Evolutionary conservation across 1,140 invertebrate genomes (phyloP).

Genomic region (Radopholus similis): DNA sequence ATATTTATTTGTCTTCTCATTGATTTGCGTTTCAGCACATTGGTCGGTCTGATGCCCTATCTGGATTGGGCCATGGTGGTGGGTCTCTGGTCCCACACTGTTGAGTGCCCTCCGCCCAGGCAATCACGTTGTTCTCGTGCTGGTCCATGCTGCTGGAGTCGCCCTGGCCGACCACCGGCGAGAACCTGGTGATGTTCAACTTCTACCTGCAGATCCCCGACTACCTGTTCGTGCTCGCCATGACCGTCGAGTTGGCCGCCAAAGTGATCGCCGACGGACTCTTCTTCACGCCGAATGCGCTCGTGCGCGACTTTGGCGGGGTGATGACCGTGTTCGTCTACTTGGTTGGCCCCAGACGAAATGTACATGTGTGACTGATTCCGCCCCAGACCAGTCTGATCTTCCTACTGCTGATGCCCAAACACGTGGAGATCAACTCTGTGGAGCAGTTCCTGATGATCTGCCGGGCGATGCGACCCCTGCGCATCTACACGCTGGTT

Average conservation of each 20-base stretch:
- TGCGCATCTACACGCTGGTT: conserved; percentile 93
- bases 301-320: conserved; percentile 93
- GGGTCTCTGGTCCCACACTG: too few relatives aligned
- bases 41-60: conserved; percentile 93
- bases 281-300: conserved; percentile 97
- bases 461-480: conserved; percentile 85
- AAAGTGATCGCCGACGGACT: conserved; percentile 96
- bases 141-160: conserved; percentile 99
- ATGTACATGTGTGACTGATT: background rate
- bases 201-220: conserved; percentile 49
- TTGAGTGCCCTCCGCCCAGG: too few relatives aligned
- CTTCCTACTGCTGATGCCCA: conserved; percentile 93
- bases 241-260: conserved; percentile 72
- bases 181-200: conserved; percentile 59
- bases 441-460: conserved; percentile 91
- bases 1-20: background rate
- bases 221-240: background rate
- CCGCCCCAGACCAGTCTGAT: conserved; percentile 75
- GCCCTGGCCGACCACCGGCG: conserved; percentile 58
- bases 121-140: conserved; percentile 91
- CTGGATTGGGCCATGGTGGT: conserved; percentile 99
- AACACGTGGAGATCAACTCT: conserved; percentile 82
- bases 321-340: conserved; percentile 96
- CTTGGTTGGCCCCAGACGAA: conserved; percentile 70
- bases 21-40: conserved; percentile 70